Evolutionary conservation across 2,888 invertebrate genomes (phyloP).

Genomic region (Scaptomyza tumidula): DNA sequence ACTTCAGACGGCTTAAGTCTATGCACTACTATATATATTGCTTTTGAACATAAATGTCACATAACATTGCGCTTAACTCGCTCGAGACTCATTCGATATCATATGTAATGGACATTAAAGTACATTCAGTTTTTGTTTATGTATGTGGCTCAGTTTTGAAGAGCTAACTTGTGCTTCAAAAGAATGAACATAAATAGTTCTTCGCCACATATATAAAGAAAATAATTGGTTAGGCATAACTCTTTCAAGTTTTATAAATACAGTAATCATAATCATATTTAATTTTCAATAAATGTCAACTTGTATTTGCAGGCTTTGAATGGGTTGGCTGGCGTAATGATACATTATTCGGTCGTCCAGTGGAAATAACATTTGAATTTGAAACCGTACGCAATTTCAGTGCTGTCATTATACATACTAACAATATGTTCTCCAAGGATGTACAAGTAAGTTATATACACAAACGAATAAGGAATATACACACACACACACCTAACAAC

Average conservation of each 20-base stretch:
- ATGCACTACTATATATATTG: conserved; percentile 11
- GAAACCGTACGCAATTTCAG: conserved; percentile 91
- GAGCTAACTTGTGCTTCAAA: neutral
- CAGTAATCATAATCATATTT: no score
- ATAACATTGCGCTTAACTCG: conserved; percentile 38
- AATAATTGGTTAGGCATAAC: neutral
- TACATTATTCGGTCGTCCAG: conserved; percentile 87
- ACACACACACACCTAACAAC: neutral
- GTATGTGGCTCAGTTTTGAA: neutral
- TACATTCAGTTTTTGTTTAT: conserved; percentile 2
- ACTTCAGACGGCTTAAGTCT: conserved; percentile 17
- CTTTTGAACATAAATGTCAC: conserved; percentile 45
- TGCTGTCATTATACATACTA: conserved; percentile 89
- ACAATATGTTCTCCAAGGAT: conserved; percentile 91
- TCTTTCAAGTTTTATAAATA: no score
- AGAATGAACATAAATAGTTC: no score
- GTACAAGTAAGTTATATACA: conserved; percentile 86
- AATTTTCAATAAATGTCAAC: neutral
- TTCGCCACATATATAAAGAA: neutral
- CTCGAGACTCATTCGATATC: conserved; percentile 19
- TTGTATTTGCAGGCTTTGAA: conserved; percentile 87
- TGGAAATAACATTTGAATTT: conserved; percentile 92
- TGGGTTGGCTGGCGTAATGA: conserved; percentile 94
- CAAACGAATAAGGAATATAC: no score
- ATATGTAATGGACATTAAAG: conserved; percentile 15